These are phyloP conservation scores for Cheilinus undulatus DNA, from an alignment of 2,113 vertebrate species.

Conservation along the genomic window DNA sequence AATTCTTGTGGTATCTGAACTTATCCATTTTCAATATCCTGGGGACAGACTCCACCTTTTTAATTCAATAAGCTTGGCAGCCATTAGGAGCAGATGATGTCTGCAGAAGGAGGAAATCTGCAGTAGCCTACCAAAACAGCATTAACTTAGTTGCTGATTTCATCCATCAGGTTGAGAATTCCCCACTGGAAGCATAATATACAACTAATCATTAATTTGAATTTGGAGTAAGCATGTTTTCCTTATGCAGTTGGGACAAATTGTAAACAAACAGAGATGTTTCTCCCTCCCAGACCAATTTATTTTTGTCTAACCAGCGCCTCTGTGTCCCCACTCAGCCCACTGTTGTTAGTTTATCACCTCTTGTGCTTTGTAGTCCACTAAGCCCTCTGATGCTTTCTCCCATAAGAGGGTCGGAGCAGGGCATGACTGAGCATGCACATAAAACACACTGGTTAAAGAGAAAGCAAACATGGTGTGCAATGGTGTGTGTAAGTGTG, in stretches of 20 bases:
- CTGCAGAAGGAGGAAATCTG: constrained; percentile 24
- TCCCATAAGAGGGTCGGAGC: not conserved
- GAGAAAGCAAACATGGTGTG: constrained; percentile 46
- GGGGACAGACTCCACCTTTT: constrained; percentile 18
- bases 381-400: constrained; percentile 27
- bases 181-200: no score
- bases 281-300: no score
- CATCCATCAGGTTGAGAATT: constrained; percentile 54
- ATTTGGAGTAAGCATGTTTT: no score
- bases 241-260: no score
- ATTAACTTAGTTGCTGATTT: constrained; percentile 48
- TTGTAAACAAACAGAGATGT: no score
- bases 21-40: not conserved
- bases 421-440: constrained; percentile 28
- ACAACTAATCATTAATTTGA: no score
- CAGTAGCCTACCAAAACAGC: constrained; percentile 53
- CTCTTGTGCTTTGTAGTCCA: constrained; percentile 31
- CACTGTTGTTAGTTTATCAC: constrained; percentile 43
- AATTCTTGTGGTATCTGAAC: no score
- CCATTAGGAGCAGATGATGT: constrained; percentile 48
- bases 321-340: constrained; percentile 30
- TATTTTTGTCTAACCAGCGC: no score
- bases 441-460: constrained; percentile 31
- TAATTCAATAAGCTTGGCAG: constrained; percentile 61
- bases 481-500: not conserved